Base-by-base conservation (phyloP, 1,140 invertebrate species). In the Callitettix versicolor region DNA sequence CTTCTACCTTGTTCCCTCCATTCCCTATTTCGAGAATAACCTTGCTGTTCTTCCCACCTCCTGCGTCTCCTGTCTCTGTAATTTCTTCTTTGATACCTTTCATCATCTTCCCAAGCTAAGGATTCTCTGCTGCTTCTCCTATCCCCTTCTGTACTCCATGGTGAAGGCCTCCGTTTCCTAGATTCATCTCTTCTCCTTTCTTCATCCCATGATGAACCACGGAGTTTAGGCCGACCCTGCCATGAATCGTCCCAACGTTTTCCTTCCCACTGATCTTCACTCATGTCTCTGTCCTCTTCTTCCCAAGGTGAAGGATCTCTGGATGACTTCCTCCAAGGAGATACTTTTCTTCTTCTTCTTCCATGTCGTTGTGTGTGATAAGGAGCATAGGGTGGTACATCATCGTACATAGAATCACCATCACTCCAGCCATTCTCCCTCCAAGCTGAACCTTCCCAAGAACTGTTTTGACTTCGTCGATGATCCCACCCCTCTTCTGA, bases 281-380 rank as follows among this genome's bases (percentile, higher is more conserved):
- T 58, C 40, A 60, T 41, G 18, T 59, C 56, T 40, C 58, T 61
- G 22, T 60, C 61, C n/a, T 82, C 80, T 59, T 83, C 80, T 53
- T 84, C 81, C 81, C 81, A 84, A 5, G 82, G 81, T 42, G 82
- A 84, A 40, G 80, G 73, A 65, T 85, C 82, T 3, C 82, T 69
- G 0, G 81, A 83, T 18, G 81, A 53, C 22, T 59, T 59, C n/a
- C 47, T 43, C 58, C 60, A 58, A n/a, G 61, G 63, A 1, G 61
- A 64, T 6, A 63, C 56, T 55, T 60, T 56, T 49, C 63, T 57
- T 50, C 63, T 56, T 47, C 62, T 50, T 14, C 60, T 55, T 57
- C 57, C 26, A 30, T 9, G 52, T 34, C 60, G 20, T 14, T 55
- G 52, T 30, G 51, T 57, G 18, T 55, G 56, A 44, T 63, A 60